phyloP scores from a whole-genome alignment of 1,140 invertebrate genomes.

The Oedothorax gibbosus region DNA sequence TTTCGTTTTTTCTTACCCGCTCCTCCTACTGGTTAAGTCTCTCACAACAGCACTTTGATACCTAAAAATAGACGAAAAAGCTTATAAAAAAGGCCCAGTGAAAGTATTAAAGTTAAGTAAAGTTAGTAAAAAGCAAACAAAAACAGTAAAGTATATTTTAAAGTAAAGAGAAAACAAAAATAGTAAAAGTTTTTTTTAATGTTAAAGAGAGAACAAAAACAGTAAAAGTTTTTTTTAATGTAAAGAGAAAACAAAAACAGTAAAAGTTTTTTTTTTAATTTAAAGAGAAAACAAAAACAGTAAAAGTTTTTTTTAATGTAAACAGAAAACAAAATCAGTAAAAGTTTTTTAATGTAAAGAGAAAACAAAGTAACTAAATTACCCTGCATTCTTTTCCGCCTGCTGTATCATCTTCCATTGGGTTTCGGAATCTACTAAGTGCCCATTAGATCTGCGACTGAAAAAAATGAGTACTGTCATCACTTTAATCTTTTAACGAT shows the following conservation, averaged over 20 bases:
- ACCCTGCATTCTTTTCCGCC: constrained; percentile 39
- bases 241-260: background rate
- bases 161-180: background rate
- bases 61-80: constrained; percentile 3
- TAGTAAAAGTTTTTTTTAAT: background rate
- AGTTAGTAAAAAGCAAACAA: background rate
- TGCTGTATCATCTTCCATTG: constrained; percentile 88
- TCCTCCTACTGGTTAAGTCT: constrained; percentile 63
- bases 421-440: constrained; percentile 84
- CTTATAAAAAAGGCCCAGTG: background rate
- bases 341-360: background rate
- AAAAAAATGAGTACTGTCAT: too few species aligned
- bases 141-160: background rate
- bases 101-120: background rate
- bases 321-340: background rate
- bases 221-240: background rate
- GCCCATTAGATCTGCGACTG: constrained; percentile 62
- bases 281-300: background rate
- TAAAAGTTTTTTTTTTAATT: background rate
- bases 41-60: constrained; percentile 61
- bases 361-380: background rate
- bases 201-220: background rate
- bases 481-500: too few species aligned
- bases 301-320: background rate
- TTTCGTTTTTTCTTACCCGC: constrained; percentile 49